phyloP scores from a whole-genome alignment of 2,113 vertebrate species.

The Scolopax mira region DNA sequence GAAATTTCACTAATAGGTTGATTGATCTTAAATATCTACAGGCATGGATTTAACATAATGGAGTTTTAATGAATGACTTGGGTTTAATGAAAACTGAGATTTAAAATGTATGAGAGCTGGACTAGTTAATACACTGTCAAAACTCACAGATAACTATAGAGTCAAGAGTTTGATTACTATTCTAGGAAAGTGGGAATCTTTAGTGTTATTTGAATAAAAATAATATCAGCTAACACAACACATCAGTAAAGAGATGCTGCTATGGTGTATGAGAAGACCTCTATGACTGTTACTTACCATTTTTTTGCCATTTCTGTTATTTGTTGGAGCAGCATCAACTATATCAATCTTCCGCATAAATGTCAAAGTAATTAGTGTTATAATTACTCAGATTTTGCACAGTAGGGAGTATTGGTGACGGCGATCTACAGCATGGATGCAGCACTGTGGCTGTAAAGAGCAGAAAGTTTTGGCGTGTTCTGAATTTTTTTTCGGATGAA shows the following conservation, averaged over 20 bases:
- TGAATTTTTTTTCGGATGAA: not conserved
- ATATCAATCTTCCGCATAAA: not conserved
- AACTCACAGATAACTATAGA: not conserved
- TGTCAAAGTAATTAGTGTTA: not conserved
- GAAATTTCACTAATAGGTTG: not conserved
- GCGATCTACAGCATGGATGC: not conserved
- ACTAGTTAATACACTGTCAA: not conserved
- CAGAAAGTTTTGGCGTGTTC: not conserved
- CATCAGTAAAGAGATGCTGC: not conserved
- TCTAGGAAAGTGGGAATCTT: not conserved
- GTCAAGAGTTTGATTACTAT: not conserved
- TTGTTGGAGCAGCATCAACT: not conserved
- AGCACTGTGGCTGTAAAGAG: not conserved
- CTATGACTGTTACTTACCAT: not conserved
- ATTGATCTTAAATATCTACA: not conserved
- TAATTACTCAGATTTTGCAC: not conserved
- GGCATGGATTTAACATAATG: not conserved
- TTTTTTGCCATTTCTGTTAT: not conserved
- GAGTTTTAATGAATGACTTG: not conserved
- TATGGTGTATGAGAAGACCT: not conserved
- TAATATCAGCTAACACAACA: not conserved
- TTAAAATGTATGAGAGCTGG: not conserved
- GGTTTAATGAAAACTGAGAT: not conserved
- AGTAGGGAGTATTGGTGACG: not conserved
- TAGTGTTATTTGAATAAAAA: not conserved